A percentile compares a stretch with the other conserved stretches of the same genome.
phyloP scores from a whole-genome alignment of 2,113 vertebrate genomes.

The Chloropsis hardwickii region DNA sequence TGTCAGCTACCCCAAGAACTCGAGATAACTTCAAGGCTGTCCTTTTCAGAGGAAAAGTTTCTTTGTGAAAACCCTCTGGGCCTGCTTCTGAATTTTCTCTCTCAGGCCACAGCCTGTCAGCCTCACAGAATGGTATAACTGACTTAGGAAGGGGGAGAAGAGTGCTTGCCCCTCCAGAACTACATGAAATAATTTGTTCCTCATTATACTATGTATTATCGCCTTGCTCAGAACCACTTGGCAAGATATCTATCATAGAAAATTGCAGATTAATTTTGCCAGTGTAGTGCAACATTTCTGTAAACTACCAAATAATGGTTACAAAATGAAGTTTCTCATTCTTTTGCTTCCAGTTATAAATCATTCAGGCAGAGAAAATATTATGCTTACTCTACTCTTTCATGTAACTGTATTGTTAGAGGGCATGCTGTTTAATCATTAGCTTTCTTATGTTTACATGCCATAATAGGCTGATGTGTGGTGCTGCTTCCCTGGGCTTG shows the following conservation, averaged over 20 bases:
- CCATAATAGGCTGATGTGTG: not conserved
- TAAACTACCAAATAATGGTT: not conserved
- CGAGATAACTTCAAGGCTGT: too few species aligned
- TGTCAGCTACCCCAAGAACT: too few species aligned
- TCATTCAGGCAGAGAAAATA: not conserved
- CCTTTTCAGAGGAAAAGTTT: too few species aligned
- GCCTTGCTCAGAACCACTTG: not conserved
- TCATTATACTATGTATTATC: not conserved
- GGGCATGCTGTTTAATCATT: not conserved
- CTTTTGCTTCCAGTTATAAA: not conserved
- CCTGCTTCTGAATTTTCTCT: too few species aligned
- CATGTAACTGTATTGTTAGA: not conserved
- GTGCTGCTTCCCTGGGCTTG: not conserved
- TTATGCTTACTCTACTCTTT: not conserved
- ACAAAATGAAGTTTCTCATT: not conserved
- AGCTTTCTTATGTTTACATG: not conserved
- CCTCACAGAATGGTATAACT: too few species aligned
- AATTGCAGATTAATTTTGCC: not conserved
- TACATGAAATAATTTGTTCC: not conserved
- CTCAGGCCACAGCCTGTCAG: too few species aligned
- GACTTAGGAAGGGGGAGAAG: not conserved
- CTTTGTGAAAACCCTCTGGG: too few species aligned
- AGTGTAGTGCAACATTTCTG: not conserved
- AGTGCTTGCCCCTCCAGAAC: not conserved
- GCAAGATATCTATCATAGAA: not conserved